Percentiles rank a stretch among this genome's conserved stretches.
Conservation (phyloP, 1,140 invertebrate species). For the Bombus balteatus region DNA sequence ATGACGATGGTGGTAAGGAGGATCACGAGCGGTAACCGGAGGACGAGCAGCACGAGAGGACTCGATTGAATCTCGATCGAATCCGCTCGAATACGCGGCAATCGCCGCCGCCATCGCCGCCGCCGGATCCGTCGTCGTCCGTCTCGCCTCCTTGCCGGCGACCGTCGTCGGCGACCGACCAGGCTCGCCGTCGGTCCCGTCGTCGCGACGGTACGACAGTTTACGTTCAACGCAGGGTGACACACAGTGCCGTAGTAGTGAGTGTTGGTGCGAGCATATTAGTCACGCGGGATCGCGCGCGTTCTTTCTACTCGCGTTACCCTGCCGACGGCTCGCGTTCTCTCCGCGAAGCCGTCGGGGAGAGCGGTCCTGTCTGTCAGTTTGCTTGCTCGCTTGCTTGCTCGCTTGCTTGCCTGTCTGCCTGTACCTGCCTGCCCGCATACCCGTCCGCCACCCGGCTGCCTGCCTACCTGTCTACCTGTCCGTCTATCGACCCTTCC, state of each 20-base stretch:
- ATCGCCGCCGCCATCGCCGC: background rate
- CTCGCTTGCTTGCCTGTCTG: background rate
- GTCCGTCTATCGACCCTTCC: background rate
- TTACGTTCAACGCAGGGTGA: background rate
- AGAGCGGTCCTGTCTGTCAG: background rate
- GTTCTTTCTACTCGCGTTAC: slow-evolving; percentile 3
- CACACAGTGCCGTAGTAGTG: slow-evolving; percentile 9
- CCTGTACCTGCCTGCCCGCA: background rate
- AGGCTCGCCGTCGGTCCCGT: slow-evolving; percentile 42
- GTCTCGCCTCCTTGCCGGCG: background rate
- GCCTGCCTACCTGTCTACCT: background rate
- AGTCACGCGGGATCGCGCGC: slow-evolving; percentile 14
- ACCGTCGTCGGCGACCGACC: slow-evolving; percentile 45
- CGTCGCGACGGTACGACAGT: slow-evolving; percentile 49
- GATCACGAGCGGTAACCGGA: slow-evolving; percentile 39
- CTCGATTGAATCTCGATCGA: slow-evolving; percentile 54
- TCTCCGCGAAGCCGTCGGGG: slow-evolving; percentile 23
- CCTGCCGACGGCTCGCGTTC: slow-evolving; percentile 47
- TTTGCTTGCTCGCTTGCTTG: background rate
- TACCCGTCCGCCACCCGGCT: background rate
- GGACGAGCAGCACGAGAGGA: slow-evolving; percentile 53
- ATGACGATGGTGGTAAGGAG: slow-evolving; percentile 41
- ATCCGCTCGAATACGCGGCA: background rate
- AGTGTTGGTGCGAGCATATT: slow-evolving; percentile 14
- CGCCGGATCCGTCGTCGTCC: background rate